These are phyloP conservation scores for Hirundo rustica DNA, from an alignment of 2,797 vertebrate species.

Conservation along the genomic window DNA sequence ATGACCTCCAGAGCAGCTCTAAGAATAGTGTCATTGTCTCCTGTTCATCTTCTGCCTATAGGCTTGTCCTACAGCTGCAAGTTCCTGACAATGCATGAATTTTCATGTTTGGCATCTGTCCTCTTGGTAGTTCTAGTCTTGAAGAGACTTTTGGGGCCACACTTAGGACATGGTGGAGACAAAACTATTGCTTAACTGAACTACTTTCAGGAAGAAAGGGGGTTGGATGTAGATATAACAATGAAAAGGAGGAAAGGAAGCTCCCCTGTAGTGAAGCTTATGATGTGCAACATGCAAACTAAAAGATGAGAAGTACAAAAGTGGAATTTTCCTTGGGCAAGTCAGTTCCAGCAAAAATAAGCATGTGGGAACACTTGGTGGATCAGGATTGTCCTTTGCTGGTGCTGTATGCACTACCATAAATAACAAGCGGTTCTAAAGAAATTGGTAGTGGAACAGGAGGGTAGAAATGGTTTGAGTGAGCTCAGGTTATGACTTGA, in stretches of 20 bases:
- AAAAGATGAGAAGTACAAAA: background rate
- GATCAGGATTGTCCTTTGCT: background rate
- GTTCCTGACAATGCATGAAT: background rate
- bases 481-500: background rate
- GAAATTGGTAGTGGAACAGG: background rate
- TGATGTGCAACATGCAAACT: background rate
- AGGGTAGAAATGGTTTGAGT: background rate
- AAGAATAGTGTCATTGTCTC: background rate
- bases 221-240: background rate
- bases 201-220: background rate
- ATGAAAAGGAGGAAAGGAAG: background rate
- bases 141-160: background rate
- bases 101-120: background rate
- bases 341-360: background rate
- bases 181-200: background rate
- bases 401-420: background rate
- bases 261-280: background rate
- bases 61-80: background rate
- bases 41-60: background rate
- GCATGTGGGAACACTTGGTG: rapidly evolving
- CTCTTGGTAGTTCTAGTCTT: background rate
- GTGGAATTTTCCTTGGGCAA: background rate
- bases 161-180: background rate
- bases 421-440: background rate
- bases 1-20: background rate